Evolutionary conservation across 2,888 invertebrate genomes (phyloP).

Genomic region (Hemicrepidius hirtus): DNA sequence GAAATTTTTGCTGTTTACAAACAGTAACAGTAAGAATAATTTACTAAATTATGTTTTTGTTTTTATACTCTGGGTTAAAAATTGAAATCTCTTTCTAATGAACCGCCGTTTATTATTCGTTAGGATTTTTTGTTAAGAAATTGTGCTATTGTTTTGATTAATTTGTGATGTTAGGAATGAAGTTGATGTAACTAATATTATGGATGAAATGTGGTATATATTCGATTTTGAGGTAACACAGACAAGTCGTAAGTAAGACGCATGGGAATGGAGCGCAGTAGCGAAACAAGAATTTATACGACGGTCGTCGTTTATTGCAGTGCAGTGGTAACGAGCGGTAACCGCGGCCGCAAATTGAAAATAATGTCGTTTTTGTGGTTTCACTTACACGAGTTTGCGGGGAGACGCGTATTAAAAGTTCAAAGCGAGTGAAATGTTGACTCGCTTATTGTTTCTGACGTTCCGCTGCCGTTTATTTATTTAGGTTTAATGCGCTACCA

Average conservation of each 20-base stretch:
- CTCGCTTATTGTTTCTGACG: slow-evolving; percentile 65
- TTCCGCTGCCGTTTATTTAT: slow-evolving; percentile 64
- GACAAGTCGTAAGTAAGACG: slow-evolving; percentile 49
- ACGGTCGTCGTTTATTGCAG: slow-evolving; percentile 63
- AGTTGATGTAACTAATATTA: background rate
- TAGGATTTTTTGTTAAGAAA: too few relatives aligned
- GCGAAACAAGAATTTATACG: slow-evolving; percentile 64
- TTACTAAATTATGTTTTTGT: too few relatives aligned
- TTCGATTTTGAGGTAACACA: slow-evolving; percentile 25
- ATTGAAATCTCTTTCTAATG: too few relatives aligned
- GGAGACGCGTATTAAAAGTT: slow-evolving; percentile 59
- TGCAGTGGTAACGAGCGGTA: slow-evolving; percentile 61
- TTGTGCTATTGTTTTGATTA: too few relatives aligned
- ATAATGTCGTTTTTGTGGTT: slow-evolving; percentile 65
- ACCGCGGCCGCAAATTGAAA: slow-evolving; percentile 67
- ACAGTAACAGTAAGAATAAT: too few relatives aligned
- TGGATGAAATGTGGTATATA: slow-evolving; percentile 2
- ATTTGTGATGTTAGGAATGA: too few relatives aligned
- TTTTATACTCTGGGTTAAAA: too few relatives aligned
- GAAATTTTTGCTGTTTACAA: too few relatives aligned
- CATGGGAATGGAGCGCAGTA: slow-evolving; percentile 46
- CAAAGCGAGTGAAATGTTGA: slow-evolving; percentile 62
- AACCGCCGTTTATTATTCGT: too few relatives aligned
- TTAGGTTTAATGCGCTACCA: slow-evolving; percentile 63
- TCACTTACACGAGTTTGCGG: slow-evolving; percentile 55